Base-by-base conservation (phyloP, 2,888 invertebrate genomes). In the Schrankia costaestrigalis region DNA sequence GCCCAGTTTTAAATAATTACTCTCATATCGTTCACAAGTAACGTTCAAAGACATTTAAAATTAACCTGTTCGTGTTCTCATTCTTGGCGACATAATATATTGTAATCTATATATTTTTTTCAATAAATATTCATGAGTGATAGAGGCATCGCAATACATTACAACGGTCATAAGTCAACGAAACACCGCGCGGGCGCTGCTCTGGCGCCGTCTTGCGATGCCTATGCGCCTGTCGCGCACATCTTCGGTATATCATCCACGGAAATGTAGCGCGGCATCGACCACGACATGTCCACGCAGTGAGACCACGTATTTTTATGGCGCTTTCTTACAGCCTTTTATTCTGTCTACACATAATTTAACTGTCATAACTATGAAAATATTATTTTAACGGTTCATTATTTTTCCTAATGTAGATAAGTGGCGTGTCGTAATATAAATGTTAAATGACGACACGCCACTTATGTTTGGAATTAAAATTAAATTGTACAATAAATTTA, bases 111-210 rank as follows among this genome's bases (percentile, higher is more conserved):
- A 71, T 81, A 13, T 43, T 51, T 74, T 78, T 81, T 77, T 73
- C 65, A 67, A 82, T 84, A 78, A 86, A 86, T 87, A 86, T 87
- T 86, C 82, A 87, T 85, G 83, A 86, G 77, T 78, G 80, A 85
- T 86, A 78, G 78, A 79, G 82, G 78, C 71, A 78, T 78, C 81
- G 83, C 79, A 71, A 73, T 84, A 76, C 71, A 77, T 78, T 81
- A 85, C 84, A 84, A 62, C 67, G 67, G 71, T 68, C 66, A 82
- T 87, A 85, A 84, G 82, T 86, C 86, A 85, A 82, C 69, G 62
- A 72, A 76, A 76, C 80, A 78, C 78, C 70, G 74, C 64, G 48
- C 61, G 59, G 60, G 63, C 66, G 59, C 53, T 40, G 47, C 54
- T 49, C 55, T 58, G 64, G 69, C 64, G 67, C 63, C 60, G 38